Evolutionary conservation across 2,888 invertebrate genomes (phyloP), one percentile per base, ranked within the genome.

Genomic region (Himalopsyche japonica): DNA sequence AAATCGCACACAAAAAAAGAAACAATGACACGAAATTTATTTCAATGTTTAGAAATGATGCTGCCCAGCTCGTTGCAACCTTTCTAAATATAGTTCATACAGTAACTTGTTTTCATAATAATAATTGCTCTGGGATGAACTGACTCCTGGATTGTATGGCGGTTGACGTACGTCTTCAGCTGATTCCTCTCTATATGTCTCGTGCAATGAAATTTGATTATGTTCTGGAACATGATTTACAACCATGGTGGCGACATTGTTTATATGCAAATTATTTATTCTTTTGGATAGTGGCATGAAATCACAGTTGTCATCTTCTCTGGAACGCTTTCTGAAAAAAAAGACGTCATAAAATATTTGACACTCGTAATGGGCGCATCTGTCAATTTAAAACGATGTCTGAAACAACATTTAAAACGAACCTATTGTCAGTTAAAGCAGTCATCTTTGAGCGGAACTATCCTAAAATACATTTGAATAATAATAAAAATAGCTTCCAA

Each of bases 211-310:
- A 89, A 83, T 90, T 89, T 87, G 91, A 89, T 85, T 57, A 30
- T 81, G 84, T 64, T 79, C 83, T 84, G 76, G 82, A 48, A 81
- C 78, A 80, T 85, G 81, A 81, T 85, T 84, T 3, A 82, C 84
- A 47, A 49, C 76, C 82, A 84, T 82, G 30, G 47, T 84, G 18
- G 77, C 78, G 27, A 85, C 93, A 89, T 93, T 94, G 89, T 95
- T 96, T 88, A 97, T 94, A 89, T 97, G 97, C 81, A 98, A 93
- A 91, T 97, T 97, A 90, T 97, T 97, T 88, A 98, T 97, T 89
- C 97, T 93, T 90, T 98, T 98, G 18, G 97, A 97, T 81, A 98
- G 91, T 82, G 98, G 97, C 93, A 96, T 95, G 88, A 97, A 97
- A 89, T 97, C 97, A 88, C 93, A 93, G 49, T 93, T 93, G 88